A percentile compares a stretch with the other conserved stretches of the same genome.
Conservation (phyloP, 2,797 vertebrate genomes). For the Pristis pectinata region DNA sequence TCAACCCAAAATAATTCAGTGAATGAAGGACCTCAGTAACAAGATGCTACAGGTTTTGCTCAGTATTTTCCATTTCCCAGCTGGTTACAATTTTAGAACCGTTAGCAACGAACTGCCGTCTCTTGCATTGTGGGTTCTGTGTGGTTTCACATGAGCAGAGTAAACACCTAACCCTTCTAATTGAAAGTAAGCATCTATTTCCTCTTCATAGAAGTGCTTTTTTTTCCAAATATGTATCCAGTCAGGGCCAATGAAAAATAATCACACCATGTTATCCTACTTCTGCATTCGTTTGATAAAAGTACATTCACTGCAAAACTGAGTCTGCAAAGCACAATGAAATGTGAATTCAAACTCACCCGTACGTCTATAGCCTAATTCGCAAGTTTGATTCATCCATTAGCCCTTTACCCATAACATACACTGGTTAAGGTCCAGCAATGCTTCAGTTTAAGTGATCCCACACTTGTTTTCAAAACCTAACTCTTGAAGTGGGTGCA, state of each 20-base stretch:
- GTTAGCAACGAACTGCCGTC: background rate
- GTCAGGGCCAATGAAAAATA: background rate
- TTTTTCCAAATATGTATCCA: conserved; percentile 8
- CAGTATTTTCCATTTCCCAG: conserved; percentile 15
- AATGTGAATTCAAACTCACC: background rate
- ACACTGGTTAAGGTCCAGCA: background rate
- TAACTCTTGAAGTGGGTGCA: no score
- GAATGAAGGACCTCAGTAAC: background rate
- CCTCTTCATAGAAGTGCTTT: background rate
- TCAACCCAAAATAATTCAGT: background rate
- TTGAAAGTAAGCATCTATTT: conserved; percentile 8
- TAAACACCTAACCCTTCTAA: background rate
- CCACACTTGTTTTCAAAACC: background rate
- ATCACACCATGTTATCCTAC: background rate
- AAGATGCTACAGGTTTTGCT: background rate
- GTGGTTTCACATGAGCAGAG: conserved; percentile 18
- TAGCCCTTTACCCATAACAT: background rate
- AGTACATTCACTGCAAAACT: background rate
- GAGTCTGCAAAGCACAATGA: background rate
- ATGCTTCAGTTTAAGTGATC: background rate
- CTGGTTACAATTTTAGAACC: background rate
- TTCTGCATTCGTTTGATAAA: background rate
- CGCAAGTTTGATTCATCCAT: background rate
- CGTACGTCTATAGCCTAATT: background rate
- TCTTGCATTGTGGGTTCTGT: conserved; percentile 6